Evolutionary conservation across 2,113 vertebrate genomes (phyloP).

Genomic region (Sigmodon hispidus): DNA sequence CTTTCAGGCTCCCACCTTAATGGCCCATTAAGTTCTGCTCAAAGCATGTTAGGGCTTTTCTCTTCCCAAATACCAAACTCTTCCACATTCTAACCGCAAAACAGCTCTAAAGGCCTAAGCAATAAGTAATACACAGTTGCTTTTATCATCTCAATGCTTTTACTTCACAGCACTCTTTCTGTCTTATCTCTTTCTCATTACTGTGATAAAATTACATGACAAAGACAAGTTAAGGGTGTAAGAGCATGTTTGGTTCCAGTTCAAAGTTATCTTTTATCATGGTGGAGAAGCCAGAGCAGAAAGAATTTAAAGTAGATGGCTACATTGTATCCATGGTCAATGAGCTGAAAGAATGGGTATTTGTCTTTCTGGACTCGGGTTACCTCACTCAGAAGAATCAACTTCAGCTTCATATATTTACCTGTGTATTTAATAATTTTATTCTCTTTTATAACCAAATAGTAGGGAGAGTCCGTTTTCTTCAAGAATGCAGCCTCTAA

Average conservation of each 20-base stretch:
- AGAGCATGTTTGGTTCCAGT: not conserved
- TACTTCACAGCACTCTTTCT: not conserved
- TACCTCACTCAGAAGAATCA: not conserved
- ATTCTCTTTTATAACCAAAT: not conserved
- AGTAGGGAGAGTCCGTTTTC: not conserved
- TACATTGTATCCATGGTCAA: not conserved
- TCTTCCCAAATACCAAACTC: not conserved
- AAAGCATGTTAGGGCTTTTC: not conserved
- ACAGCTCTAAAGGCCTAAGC: not conserved
- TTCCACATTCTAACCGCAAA: not conserved
- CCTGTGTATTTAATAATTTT: not conserved
- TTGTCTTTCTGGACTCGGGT: not conserved
- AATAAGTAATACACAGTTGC: not conserved
- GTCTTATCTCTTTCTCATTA: not conserved
- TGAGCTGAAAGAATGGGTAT: not conserved
- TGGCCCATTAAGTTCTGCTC: not conserved
- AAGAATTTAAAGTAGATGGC: not conserved
- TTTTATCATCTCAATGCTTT: not conserved
- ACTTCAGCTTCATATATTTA: not conserved
- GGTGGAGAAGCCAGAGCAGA: not conserved
- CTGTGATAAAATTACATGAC: not conserved
- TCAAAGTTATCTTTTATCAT: not conserved
- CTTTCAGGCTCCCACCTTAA: not conserved
- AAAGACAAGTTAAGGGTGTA: not conserved
- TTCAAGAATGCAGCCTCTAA: too few relatives aligned